Evolutionary conservation across 2,113 vertebrate species (phyloP).

Genomic region (Tragelaphus scriptus): DNA sequence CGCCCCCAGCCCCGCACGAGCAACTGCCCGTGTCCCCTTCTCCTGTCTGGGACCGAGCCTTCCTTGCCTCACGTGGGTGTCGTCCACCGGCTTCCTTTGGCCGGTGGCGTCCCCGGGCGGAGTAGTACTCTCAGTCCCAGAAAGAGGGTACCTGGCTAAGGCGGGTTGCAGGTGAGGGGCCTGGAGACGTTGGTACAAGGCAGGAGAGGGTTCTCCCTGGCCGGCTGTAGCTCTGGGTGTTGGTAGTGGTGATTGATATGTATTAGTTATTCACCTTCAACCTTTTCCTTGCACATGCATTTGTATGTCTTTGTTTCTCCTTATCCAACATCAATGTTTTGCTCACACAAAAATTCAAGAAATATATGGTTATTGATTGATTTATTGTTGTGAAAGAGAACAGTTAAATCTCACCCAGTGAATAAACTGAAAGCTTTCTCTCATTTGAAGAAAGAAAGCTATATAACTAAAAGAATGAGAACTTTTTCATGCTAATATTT

Average conservation of each 20-base stretch:
- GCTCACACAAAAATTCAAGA: not conserved
- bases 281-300: not conserved
- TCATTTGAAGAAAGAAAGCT: not conserved
- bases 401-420: not conserved
- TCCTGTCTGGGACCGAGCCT: too few relatives aligned
- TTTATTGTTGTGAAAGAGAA: not conserved
- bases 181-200: not conserved
- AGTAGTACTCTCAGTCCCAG: not conserved
- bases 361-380: not conserved
- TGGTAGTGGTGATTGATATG: not conserved
- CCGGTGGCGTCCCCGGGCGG: accelerated
- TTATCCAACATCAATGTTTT: not conserved
- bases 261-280: not conserved
- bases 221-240: not conserved
- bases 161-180: not conserved
- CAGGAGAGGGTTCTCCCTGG: not conserved
- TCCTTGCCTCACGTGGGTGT: not conserved
- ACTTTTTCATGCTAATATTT: not conserved
- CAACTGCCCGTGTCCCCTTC: not conserved
- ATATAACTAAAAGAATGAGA: not conserved
- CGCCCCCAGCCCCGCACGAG: accelerated
- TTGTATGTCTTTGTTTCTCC: not conserved
- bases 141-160: not conserved
- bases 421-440: not conserved
- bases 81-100: not conserved